These are phyloP conservation scores for Aphis gossypii DNA, from an alignment of 1,140 invertebrate species.

Conservation along the genomic window DNA sequence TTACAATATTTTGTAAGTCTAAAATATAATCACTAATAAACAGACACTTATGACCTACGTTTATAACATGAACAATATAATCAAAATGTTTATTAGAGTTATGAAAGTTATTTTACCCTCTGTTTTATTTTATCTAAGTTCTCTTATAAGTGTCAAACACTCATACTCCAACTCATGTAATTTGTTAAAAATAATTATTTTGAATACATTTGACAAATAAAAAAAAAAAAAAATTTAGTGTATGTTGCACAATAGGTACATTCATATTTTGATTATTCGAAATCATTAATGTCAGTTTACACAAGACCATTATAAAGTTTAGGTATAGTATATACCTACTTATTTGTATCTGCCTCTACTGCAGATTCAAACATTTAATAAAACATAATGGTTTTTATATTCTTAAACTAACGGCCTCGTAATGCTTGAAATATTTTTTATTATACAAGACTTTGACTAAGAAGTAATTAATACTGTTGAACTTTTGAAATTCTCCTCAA, in stretches of 20 bases:
- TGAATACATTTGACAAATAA: background rate
- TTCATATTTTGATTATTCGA: background rate
- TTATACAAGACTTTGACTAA: constrained; percentile 8
- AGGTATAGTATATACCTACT: background rate
- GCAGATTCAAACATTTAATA: background rate
- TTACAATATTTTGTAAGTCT: background rate
- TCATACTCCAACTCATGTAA: background rate
- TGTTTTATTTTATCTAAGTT: background rate
- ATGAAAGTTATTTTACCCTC: background rate
- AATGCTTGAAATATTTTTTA: constrained; percentile 4
- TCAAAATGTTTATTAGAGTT: background rate
- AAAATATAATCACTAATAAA: background rate
- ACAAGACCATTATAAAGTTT: background rate
- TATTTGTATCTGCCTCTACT: background rate
- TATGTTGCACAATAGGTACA: background rate
- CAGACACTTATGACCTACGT: background rate
- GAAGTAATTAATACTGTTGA: constrained; percentile 23
- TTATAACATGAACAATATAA: background rate
- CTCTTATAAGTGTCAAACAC: background rate
- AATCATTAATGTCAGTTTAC: background rate
- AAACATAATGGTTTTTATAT: constrained; percentile 1
- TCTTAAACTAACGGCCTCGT: constrained; percentile 13
- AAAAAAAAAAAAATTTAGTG: background rate
- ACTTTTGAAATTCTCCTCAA: constrained; percentile 21
- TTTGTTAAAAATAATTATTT: too few species aligned